Evolutionary conservation across 1,140 invertebrate genomes (phyloP), one percentile per base, ranked within the genome.

Genomic region (Drosophila guanche): DNA sequence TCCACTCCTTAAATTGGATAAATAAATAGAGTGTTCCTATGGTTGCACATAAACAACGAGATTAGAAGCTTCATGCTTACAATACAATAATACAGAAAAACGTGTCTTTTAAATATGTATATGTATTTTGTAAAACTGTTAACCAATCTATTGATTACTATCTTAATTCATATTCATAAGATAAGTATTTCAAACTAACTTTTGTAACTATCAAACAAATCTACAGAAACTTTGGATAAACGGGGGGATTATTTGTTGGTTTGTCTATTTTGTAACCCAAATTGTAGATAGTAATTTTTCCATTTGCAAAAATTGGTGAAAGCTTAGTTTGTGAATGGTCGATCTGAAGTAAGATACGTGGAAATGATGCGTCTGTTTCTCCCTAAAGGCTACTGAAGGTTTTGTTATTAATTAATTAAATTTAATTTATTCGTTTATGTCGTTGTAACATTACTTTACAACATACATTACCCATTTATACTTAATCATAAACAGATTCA

Each of bases 371-470:
- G 42, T 27, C 22, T 25, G 43, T 50, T 66, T 67, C 25, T 12
- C 37, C 45, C 62, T 63, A 66, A 55, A 68, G 46, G 67, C 42
- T 68, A 66, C 62, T 12, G 45, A 67, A 16, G 27, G 41, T 22
- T 50, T 66, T 65, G 12, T 37, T 67, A 66, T 47, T 20, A 66
- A 54, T 48, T 68, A 62, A 55, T 14, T 48, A 47, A 47, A 23
- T 68, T 68, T 40, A 55, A 47, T 41, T 41, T 47, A 42, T 68
- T 37, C 33, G 33, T 37, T 37, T 41, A 41, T 68, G 62, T 54
- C 62, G 50, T 68, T 68, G 65, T 66, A 66, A 45, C 48, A 54
- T 67, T 66, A 67, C 65, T 66, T 67, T 67, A 68, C 62, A 67
- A 55, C 43, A 55, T 67, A 55, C 42, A 56, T 68, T 68, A 41